Evolutionary conservation across 2,797 vertebrate species (phyloP).

Genomic region (Helarctos malayanus): DNA sequence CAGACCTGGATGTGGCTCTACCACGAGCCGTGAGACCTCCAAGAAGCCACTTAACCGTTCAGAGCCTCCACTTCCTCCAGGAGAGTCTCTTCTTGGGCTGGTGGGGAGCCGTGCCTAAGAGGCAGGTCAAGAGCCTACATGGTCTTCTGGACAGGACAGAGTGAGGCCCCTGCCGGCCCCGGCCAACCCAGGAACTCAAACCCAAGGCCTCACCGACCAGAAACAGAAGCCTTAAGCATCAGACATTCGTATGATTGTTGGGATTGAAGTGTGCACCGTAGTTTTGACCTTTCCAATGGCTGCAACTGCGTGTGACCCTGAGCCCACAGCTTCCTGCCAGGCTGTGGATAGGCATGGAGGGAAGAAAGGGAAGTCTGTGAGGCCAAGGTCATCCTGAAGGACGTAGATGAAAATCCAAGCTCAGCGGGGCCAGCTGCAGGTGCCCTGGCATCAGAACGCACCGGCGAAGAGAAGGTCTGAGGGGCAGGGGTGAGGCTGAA

Average conservation of each 20-base stretch:
- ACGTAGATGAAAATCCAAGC: not conserved
- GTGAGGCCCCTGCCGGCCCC: not conserved
- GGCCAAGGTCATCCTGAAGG: not conserved
- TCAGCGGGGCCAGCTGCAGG: not conserved
- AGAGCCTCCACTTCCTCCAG: not conserved
- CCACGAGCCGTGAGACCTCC: not conserved
- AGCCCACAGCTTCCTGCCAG: not conserved
- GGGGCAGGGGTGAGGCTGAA: not conserved
- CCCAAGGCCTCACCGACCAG: not conserved
- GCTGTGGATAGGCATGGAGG: not conserved
- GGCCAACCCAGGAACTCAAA: not conserved
- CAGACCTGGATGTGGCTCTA: not conserved
- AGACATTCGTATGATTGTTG: not conserved
- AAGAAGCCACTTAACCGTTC: not conserved
- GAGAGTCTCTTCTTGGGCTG: not conserved
- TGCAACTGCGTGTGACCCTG: not conserved
- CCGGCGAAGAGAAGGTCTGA: fast-evolving
- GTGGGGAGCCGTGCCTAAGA: not conserved
- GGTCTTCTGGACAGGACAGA: not conserved
- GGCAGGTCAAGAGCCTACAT: not conserved
- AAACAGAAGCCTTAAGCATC: not conserved
- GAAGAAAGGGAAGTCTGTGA: not conserved
- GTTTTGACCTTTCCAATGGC: not conserved
- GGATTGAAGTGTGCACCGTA: not conserved
- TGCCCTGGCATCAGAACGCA: not conserved